Evolutionary conservation across 2,113 vertebrate species (phyloP), one percentile per base, ranked within the genome.

Genomic region (Mionectes macconnelli): DNA sequence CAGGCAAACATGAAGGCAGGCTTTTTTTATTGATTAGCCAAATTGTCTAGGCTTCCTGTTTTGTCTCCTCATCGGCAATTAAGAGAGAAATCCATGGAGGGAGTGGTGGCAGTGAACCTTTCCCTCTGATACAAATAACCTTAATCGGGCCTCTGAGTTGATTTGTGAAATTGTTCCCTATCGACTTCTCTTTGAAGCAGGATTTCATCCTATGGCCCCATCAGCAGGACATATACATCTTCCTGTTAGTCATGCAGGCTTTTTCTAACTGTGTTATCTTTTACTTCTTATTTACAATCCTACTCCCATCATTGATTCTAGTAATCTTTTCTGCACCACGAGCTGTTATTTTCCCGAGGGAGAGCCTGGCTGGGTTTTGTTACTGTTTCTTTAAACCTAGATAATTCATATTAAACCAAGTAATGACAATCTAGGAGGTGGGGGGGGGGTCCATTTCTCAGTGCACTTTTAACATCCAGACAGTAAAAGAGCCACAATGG

Each of bases 301-400:
- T 94, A 97, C 97, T 97, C 93, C 96, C 95, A 95, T 84, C 93
- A 96, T 76, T 96, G 96, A 97, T 97, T 98, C 95, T 90, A 96
- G 95, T 97, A 97, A 97, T 97, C 94, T 95, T 97, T 95, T 74
- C 91, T 94, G 92, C 21, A 94, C 90, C 79, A 87, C 93, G 80
- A 97, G 56, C 69, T 90, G 69, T 94, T 96, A 96, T 97, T 90
- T 67, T 93, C 89, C 97, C 49, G 28, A 96, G 93, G 40, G 37
- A 96, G 62, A 95, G 92, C 45, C 21, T 89, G 45, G 24, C 56
- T 94, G 42, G 47, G 18, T 73, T 69, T 86, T 70, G 20, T 27
- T 39, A 33, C 9, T 21, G 10, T 4, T 39, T 79, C 87, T 70
- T 84, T 67, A 47, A 95, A 95, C 39, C 35, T 68, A 68, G 45